Evolutionary conservation across 2,888 invertebrate genomes (phyloP).

Genomic region (Mylabris sibirica): DNA sequence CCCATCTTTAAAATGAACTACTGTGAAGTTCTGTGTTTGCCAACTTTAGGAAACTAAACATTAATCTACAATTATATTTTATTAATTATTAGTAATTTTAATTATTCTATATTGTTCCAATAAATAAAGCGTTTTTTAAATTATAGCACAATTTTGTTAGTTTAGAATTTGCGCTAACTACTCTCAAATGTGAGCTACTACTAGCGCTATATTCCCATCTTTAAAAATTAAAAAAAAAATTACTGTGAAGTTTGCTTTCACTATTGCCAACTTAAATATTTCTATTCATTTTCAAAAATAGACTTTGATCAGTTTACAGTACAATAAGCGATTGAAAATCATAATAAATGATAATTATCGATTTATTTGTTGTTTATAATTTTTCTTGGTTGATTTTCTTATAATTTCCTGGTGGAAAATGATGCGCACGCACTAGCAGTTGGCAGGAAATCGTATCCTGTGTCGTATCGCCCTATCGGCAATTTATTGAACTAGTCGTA

Average conservation of each 20-base stretch:
- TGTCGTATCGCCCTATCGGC: constrained; percentile 22
- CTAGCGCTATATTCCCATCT: too few species aligned
- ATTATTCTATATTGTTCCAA: background rate
- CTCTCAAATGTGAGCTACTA: too few species aligned
- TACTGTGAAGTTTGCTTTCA: too few species aligned
- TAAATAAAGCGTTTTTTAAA: background rate
- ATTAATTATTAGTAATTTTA: background rate
- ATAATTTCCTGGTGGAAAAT: background rate
- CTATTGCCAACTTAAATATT: too few species aligned
- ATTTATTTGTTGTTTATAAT: background rate
- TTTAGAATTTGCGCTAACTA: background rate
- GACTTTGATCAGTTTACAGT: too few species aligned
- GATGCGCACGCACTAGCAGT: background rate
- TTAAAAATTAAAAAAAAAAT: too few species aligned
- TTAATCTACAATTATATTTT: background rate
- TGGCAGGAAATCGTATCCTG: constrained; percentile 10
- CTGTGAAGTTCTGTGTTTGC: background rate
- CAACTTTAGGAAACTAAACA: too few species aligned
- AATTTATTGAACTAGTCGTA: constrained; percentile 4
- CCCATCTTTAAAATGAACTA: background rate
- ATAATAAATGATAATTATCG: too few species aligned
- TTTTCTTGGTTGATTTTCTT: background rate
- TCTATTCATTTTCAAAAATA: too few species aligned
- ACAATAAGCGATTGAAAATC: too few species aligned
- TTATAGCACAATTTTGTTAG: background rate